phyloP scores from a whole-genome alignment of 2,113 vertebrate species.

The Brienomyrus brachyistius region DNA sequence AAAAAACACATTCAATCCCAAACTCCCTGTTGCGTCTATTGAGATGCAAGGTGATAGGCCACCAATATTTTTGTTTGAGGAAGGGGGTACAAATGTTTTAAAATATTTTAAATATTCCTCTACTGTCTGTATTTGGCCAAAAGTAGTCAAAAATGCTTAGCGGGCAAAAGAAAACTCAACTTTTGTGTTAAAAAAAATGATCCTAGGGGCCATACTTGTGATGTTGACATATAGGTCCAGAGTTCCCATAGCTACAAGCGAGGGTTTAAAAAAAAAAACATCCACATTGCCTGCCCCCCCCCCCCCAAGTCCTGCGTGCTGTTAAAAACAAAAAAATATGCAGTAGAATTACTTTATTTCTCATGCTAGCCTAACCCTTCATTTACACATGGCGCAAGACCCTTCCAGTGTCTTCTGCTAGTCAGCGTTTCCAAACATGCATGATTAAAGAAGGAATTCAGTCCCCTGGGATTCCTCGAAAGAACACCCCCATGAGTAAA shows the following conservation, averaged over 20 bases:
- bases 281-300: background rate
- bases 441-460: slow-evolving; percentile 34
- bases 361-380: slow-evolving; percentile 38
- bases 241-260: background rate
- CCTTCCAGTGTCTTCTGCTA: slow-evolving; percentile 39
- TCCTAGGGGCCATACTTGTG: background rate
- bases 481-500: slow-evolving; percentile 25
- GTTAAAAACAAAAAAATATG: background rate
- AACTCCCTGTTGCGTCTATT: background rate
- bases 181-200: background rate
- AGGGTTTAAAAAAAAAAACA: background rate
- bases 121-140: background rate
- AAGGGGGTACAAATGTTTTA: background rate
- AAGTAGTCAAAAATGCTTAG: background rate
- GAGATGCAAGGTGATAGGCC: background rate
- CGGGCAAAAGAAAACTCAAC: background rate
- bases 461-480: slow-evolving; percentile 29
- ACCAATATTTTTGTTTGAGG: background rate
- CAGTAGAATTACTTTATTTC: background rate
- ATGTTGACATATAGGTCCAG: background rate
- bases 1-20: background rate
- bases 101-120: background rate
- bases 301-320: background rate
- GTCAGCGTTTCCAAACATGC: slow-evolving; percentile 48
- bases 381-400: slow-evolving; percentile 51